Base-by-base conservation (phyloP, 2,888 invertebrate genomes). In the Leptogaster cylindrica region DNA sequence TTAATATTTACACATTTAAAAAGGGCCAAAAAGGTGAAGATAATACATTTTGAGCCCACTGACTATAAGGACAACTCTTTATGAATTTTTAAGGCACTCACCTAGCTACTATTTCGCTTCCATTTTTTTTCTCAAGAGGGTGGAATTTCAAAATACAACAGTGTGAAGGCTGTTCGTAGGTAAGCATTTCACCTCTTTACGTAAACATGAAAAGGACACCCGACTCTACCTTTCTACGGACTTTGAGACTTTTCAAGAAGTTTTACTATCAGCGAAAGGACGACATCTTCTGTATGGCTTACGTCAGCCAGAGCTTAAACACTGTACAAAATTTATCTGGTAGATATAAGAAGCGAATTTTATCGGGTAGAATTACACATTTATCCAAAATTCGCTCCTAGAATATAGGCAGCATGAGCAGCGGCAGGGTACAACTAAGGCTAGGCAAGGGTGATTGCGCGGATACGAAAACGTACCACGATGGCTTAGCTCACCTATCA, bases 1-100 rank as follows among this genome's bases (percentile, higher is more conserved):
- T 36, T 36, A 36, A 36, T 36, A 36, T 36, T 36, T 36, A 36
- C 36, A n/a, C 36, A 36, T 36, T 36, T n/a, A 14, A 36, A 36
- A 4, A 36, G 36, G n/a, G n/a, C 10, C n/a, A 36, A n/a, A n/a
- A 36, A 36, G 36, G 36, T 36, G n/a, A 36, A 10, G 36, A 36
- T n/a, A 36, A 36, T 36, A 36, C 36, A 36, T n/a, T 36, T 10
- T 36, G 36, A 14, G 4, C 14, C 10, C 36, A n/a, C 10, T 36
- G n/a, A 12, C 36, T 36, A 36, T 36, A 36, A 36, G 36, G 36
- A 36, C n/a, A 36, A 36, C 36, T 36, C n/a, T 36, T n/a, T 36
- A 36, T 36, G n/a, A 36, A 36, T 36, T 36, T 36, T 36, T 36
- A 36, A 36, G 4, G 2, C 4, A 36, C n/a, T n/a, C n/a, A n/a